phyloP scores from a whole-genome alignment of 2,888 invertebrate genomes.

The Hypercompe scribonia region DNA sequence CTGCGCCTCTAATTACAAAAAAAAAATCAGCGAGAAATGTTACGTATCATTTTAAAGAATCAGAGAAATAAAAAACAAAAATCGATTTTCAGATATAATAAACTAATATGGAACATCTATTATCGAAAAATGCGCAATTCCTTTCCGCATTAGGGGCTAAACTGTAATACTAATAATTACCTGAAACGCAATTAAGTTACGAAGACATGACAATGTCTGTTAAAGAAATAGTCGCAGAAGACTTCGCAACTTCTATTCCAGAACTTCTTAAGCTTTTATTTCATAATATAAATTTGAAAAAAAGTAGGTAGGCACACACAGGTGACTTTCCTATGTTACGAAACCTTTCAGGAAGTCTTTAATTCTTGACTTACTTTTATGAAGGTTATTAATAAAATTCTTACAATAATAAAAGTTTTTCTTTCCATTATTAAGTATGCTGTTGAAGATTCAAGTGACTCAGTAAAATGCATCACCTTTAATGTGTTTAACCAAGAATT shows the following conservation, averaged over 20 bases:
- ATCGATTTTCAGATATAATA: too few relatives aligned
- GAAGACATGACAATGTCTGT: neutral
- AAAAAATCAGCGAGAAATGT: too few relatives aligned
- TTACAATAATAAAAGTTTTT: neutral
- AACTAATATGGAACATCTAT: too few relatives aligned
- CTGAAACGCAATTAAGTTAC: neutral
- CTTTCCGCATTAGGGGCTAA: too few relatives aligned
- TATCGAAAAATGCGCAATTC: too few relatives aligned
- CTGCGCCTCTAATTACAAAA: too few relatives aligned
- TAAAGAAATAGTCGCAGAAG: neutral
- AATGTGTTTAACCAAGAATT: slow-evolving; percentile 11
- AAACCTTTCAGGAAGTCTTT: too few relatives aligned
- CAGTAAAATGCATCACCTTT: slow-evolving; percentile 3
- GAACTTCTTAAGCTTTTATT: neutral
- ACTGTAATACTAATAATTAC: neutral
- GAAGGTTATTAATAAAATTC: slow-evolving; percentile 31
- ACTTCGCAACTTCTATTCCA: neutral
- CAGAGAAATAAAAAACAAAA: too few relatives aligned
- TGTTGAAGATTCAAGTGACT: neutral
- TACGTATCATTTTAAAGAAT: too few relatives aligned
- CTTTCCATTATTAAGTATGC: neutral
- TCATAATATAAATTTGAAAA: neutral
- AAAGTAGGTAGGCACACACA: too few relatives aligned
- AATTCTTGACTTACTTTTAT: neutral
- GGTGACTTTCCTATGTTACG: neutral